These are phyloP conservation scores for Myotis lucifugus DNA, from an alignment of 2,113 vertebrate genomes.

Conservation along the genomic window DNA sequence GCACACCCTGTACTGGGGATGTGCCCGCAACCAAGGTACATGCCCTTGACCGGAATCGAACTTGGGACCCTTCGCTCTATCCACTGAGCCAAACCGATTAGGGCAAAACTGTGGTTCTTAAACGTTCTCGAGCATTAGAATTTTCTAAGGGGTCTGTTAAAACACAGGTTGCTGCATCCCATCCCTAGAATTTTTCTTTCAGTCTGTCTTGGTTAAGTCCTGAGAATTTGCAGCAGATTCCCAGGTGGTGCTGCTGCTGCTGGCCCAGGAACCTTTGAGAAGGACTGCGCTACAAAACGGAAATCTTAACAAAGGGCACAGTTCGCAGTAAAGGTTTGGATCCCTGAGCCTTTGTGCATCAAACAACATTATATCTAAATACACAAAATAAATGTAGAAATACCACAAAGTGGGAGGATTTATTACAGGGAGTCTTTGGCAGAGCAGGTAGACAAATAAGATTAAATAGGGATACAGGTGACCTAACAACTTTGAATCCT, in stretches of 20 bases:
- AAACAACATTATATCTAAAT: neutral
- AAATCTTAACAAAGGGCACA: neutral
- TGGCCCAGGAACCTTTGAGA: neutral
- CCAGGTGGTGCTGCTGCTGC: neutral
- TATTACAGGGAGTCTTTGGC: neutral
- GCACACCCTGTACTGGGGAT: too few relatives aligned
- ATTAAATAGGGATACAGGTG: neutral
- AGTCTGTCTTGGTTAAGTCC: neutral
- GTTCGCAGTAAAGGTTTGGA: neutral
- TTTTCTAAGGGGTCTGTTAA: neutral
- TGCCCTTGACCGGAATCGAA: too few relatives aligned
- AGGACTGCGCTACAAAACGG: neutral
- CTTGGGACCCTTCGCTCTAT: too few relatives aligned
- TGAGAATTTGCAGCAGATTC: neutral
- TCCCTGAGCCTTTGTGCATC: neutral
- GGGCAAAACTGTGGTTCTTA: neutral
- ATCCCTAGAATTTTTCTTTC: constrained; percentile 15
- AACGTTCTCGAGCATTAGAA: neutral
- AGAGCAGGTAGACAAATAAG: neutral
- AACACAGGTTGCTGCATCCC: neutral
- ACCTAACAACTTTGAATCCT: neutral
- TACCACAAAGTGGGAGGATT: neutral
- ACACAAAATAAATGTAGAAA: neutral
- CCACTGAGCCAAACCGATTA: too few relatives aligned
- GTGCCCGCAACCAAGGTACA: too few relatives aligned